Conservation (phyloP, 2,888 invertebrate genomes). For the Aquatica leii region DNA sequence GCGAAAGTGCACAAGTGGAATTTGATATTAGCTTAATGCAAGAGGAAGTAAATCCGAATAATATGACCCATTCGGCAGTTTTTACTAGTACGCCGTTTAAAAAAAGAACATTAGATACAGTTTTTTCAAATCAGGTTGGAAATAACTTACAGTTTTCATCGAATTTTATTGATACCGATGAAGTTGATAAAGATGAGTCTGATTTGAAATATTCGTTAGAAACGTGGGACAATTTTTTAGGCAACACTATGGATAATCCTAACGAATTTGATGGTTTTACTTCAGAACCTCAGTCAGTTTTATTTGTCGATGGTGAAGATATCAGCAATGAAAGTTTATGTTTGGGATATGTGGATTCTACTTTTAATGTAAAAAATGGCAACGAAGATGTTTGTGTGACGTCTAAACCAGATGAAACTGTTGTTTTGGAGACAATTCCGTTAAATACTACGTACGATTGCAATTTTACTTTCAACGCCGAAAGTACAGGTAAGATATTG, state of each 20-base stretch:
- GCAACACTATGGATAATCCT: constrained; percentile 54
- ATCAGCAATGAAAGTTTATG: not conserved
- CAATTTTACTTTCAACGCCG: not conserved
- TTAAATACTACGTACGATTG: constrained; percentile 6
- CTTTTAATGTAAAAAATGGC: too few relatives aligned
- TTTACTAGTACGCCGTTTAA: constrained; percentile 49
- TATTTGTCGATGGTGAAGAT: constrained; percentile 19
- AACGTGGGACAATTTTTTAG: constrained; percentile 60
- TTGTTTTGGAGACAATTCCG: constrained; percentile 56
- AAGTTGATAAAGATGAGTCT: constrained; percentile 3
- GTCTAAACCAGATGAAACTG: not conserved
- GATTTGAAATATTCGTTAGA: constrained; percentile 58
- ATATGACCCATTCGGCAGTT: constrained; percentile 50
- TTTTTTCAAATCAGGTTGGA: constrained; percentile 49
- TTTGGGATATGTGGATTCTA: too few relatives aligned
- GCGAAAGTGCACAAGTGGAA: constrained; percentile 16
- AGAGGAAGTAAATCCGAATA: constrained; percentile 51
- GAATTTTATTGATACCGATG: constrained; percentile 55
- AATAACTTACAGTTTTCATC: constrained; percentile 65
- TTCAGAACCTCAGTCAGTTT: constrained; percentile 50
- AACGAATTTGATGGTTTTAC: constrained; percentile 53
- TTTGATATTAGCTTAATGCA: constrained; percentile 54
- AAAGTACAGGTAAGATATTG: not conserved
- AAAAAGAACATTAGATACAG: constrained; percentile 12
- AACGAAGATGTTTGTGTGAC: too few relatives aligned